These are phyloP conservation scores for Dolichopus griseipennis DNA, from an alignment of 2,888 invertebrate species.

Conservation along the genomic window DNA sequence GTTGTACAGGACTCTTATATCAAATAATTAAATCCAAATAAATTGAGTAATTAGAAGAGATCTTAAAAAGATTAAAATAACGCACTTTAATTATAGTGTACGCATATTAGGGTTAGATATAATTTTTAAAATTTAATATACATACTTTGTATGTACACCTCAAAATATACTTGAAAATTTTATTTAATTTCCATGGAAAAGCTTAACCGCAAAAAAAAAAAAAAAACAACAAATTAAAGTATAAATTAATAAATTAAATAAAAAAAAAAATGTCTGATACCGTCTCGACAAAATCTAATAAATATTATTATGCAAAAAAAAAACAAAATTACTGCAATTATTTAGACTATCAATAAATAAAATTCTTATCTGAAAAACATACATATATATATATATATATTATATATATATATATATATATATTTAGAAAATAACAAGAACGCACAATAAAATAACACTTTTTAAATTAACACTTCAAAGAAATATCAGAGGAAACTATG, in stretches of 20 bases:
- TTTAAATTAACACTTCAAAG: conserved; percentile 3
- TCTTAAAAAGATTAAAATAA: too few relatives aligned
- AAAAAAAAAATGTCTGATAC: background rate
- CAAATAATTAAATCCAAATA: too few relatives aligned
- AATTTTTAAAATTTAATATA: too few relatives aligned
- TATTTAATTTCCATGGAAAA: conserved; percentile 4
- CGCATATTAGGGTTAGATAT: too few relatives aligned
- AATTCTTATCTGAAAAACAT: background rate
- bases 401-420: too few relatives aligned
- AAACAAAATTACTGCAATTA: background rate
- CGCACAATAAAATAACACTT: background rate
- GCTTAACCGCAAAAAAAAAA: background rate
- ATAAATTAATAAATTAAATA: conserved; percentile 6
- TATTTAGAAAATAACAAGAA: too few relatives aligned
- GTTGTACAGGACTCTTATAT: too few relatives aligned
- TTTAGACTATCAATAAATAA: conserved; percentile 6
- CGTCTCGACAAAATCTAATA: conserved; percentile 1
- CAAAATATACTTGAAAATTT: background rate
- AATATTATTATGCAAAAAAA: background rate
- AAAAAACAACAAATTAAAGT: background rate
- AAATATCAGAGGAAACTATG: background rate
- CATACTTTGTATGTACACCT: background rate
- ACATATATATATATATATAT: too few relatives aligned
- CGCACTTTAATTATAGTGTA: too few relatives aligned
- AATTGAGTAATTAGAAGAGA: too few relatives aligned